These are phyloP conservation scores for Clamator glandarius DNA, from an alignment of 2,797 vertebrate species.

Conservation along the genomic window DNA sequence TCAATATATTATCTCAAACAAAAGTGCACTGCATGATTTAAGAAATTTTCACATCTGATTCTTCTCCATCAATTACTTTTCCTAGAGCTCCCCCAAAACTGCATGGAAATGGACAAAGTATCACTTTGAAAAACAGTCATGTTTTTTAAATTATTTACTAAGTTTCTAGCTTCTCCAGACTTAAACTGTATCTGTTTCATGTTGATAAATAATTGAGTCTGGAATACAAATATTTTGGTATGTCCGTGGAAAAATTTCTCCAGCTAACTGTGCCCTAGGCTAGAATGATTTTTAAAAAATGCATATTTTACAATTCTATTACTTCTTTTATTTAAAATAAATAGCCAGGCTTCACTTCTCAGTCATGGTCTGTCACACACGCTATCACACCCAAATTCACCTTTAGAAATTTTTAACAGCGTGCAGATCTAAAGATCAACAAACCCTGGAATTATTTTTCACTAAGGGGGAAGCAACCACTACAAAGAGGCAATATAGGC, in stretches of 20 bases:
- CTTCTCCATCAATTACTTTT: neutral
- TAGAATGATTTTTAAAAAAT: neutral
- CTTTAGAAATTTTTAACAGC: neutral
- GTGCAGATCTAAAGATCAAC: neutral
- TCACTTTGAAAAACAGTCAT: neutral
- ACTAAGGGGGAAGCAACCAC: neutral
- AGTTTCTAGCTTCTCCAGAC: neutral
- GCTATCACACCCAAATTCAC: neutral
- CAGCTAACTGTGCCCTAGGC: conserved; percentile 18
- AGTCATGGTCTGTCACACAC: neutral
- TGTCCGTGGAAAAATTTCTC: neutral
- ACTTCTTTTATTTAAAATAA: conserved; percentile 36
- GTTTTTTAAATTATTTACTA: neutral
- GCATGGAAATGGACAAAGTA: neutral
- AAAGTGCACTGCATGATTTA: rapidly evolving
- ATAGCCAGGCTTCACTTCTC: conserved; percentile 12
- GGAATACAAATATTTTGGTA: conserved; percentile 17
- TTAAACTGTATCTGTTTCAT: conserved; percentile 11
- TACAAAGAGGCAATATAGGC: neutral
- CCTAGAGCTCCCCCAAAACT: neutral
- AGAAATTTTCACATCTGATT: neutral
- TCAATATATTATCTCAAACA: neutral
- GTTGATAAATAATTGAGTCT: conserved; percentile 21
- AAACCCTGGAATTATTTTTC: neutral
- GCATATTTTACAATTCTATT: conserved; percentile 32